phyloP scores from a whole-genome alignment of 2,113 vertebrate genomes.

The Ondatra zibethicus region DNA sequence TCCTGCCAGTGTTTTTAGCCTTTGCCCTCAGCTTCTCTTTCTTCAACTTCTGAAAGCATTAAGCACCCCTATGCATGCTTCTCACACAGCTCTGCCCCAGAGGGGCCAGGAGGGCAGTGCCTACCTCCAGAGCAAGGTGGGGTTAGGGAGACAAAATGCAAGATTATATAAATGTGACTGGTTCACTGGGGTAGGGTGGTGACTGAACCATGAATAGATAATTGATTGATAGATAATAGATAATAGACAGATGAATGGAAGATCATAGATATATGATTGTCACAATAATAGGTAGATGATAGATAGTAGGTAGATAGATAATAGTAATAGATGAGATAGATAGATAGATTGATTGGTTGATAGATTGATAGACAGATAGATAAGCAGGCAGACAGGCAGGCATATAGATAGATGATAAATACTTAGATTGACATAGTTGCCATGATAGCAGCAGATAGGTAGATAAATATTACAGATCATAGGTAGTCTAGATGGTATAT shows the following conservation, averaged over 20 bases:
- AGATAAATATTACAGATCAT: neutral
- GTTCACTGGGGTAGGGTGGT: neutral
- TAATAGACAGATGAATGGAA: neutral
- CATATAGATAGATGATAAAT: neutral
- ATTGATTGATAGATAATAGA: neutral
- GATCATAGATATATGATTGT: neutral
- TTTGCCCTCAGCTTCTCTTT: neutral
- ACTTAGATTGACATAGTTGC: neutral
- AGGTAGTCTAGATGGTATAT: neutral
- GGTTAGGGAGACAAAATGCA: neutral
- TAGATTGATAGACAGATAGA: neutral
- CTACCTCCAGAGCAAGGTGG: neutral
- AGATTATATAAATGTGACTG: neutral
- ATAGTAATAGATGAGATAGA: no score
- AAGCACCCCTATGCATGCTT: rapidly evolving
- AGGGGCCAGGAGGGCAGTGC: neutral
- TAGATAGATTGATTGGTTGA: no score
- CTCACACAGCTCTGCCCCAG: neutral
- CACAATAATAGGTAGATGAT: neutral
- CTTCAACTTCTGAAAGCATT: neutral
- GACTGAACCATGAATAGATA: neutral
- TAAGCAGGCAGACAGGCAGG: neutral
- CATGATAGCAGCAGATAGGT: neutral
- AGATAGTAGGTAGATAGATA: neutral
- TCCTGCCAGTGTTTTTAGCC: neutral